phyloP scores from a whole-genome alignment of 2,888 invertebrate genomes.

The Julus scanicus region DNA sequence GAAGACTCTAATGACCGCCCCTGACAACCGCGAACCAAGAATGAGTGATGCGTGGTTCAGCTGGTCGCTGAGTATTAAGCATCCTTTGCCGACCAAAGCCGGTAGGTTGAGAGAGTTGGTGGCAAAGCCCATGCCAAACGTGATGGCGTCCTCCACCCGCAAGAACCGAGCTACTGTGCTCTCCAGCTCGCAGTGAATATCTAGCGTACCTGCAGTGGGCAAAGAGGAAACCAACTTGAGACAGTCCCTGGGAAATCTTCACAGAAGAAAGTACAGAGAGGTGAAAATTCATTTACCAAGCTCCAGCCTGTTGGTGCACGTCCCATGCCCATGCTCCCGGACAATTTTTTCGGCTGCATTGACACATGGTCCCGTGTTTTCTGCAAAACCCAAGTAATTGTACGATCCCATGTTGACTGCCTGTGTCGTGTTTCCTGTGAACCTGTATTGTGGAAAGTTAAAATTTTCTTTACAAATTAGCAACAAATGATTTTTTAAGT shows the following conservation, averaged over 20 bases:
- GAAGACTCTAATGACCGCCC: conserved; percentile 69
- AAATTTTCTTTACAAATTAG: neutral
- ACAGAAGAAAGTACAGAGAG: neutral
- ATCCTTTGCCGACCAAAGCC: conserved; percentile 68
- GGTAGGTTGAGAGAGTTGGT: conserved; percentile 72
- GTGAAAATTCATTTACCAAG: conserved; percentile 71
- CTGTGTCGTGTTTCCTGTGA: conserved; percentile 82
- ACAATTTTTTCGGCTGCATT: conserved; percentile 77
- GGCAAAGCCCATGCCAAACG: conserved; percentile 72
- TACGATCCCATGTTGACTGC: conserved; percentile 97
- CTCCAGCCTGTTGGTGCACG: conserved; percentile 82
- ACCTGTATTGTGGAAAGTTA: conserved; percentile 68
- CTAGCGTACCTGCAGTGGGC: conserved; percentile 60
- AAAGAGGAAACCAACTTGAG: neutral
- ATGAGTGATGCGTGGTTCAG: conserved; percentile 71
- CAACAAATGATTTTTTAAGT: neutral
- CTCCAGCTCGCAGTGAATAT: conserved; percentile 68
- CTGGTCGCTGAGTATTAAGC: conserved; percentile 70
- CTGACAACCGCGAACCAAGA: conserved; percentile 69
- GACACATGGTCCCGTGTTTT: conserved; percentile 81
- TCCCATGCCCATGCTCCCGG: conserved; percentile 78
- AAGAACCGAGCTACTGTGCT: conserved; percentile 68
- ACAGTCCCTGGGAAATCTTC: neutral
- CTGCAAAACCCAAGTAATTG: conserved; percentile 97
- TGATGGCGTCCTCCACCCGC: conserved; percentile 69